Base-by-base conservation (phyloP, 1,140 invertebrate species). In the Bombus waltoni region DNA sequence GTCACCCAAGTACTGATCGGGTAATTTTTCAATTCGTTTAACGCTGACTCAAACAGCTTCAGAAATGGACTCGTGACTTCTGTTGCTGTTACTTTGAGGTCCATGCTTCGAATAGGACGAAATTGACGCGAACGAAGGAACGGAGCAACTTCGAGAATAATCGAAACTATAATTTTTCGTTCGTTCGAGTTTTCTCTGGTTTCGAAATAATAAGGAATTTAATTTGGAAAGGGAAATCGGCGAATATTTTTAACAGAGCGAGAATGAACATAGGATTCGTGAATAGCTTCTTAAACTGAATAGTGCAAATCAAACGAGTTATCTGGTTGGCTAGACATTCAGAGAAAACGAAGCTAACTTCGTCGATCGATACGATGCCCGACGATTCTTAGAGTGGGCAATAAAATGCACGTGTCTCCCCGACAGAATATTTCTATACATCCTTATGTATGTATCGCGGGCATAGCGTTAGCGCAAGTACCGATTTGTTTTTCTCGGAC, bases 11-110 rank as follows among this genome's bases (percentile, higher is more conserved):
- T 32, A 68, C 3, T 18, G 53, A 10, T 25, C 83, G 44, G 65
- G 35, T 72, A 80, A 85, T 80, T 80, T 42, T 53, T 73, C 76
- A 35, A 79, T 59, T n/a, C n/a, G 25, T 79, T 71, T 80, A 79
- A 71, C 57, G 40, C 40, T 47, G 76, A 79, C 47, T 57, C 38
- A 47, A 18, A n/a, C 15, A 22, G 35, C 28, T 32, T 10, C 44
- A 25, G 22, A 53, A 38, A 28, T 10, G 8, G 8, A 4, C 4
- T 3, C 25, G 35, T 40, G 53, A 53, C 28, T n/a, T 57, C 11
- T 57, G 74, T 32, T 74, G 11, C 72, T 32, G n/a, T 32, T 53
- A 15, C 32, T 22, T 11, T 75, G 10, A 35, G 13, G 25, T 32
- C 32, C 3, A 44, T 53, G 40, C 25, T 35, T 65, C n/a, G 4